Evolutionary conservation across 2,888 invertebrate genomes (phyloP).

Genomic region (Sussaba pulchella): DNA sequence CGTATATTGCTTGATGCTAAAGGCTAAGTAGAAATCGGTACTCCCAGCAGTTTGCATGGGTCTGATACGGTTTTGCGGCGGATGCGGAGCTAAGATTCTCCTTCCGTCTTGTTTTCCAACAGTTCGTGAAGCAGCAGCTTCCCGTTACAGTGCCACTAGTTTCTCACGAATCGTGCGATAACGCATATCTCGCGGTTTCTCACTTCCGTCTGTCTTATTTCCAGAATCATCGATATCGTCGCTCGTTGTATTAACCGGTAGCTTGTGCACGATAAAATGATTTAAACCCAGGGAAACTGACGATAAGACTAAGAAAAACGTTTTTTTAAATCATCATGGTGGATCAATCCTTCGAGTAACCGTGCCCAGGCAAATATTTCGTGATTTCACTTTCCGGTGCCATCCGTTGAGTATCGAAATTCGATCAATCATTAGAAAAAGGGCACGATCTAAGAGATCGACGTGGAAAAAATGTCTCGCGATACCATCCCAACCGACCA

Average conservation of each 20-base stretch:
- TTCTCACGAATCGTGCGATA: slow-evolving; percentile 3
- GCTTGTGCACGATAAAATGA: slow-evolving; percentile 10
- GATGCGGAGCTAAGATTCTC: slow-evolving; percentile 52
- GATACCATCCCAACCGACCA: neutral
- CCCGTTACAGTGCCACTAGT: slow-evolving; percentile 21
- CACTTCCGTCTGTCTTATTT: neutral
- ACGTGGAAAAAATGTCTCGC: slow-evolving; percentile 7
- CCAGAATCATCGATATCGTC: slow-evolving; percentile 14
- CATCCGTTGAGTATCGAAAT: slow-evolving; percentile 30
- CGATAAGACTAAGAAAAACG: too few species aligned
- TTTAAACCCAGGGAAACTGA: slow-evolving; percentile 21
- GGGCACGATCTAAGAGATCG: slow-evolving; percentile 4
- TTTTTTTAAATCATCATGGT: too few species aligned
- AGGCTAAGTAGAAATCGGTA: slow-evolving; percentile 24
- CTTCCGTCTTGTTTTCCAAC: slow-evolving; percentile 15
- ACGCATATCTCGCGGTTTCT: slow-evolving; percentile 12
- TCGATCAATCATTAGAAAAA: slow-evolving; percentile 13
- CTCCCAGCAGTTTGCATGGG: slow-evolving; percentile 43
- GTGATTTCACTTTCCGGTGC: slow-evolving; percentile 9
- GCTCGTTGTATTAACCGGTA: slow-evolving; percentile 12
- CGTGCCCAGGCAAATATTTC: neutral
- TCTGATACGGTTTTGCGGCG: slow-evolving; percentile 44
- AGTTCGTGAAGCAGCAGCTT: neutral
- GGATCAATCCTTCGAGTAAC: slow-evolving; percentile 2
- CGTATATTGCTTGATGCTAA: slow-evolving; percentile 14